These are phyloP conservation scores for Halictus quadricinctus DNA, from an alignment of 2,888 invertebrate genomes.

Conservation along the genomic window DNA sequence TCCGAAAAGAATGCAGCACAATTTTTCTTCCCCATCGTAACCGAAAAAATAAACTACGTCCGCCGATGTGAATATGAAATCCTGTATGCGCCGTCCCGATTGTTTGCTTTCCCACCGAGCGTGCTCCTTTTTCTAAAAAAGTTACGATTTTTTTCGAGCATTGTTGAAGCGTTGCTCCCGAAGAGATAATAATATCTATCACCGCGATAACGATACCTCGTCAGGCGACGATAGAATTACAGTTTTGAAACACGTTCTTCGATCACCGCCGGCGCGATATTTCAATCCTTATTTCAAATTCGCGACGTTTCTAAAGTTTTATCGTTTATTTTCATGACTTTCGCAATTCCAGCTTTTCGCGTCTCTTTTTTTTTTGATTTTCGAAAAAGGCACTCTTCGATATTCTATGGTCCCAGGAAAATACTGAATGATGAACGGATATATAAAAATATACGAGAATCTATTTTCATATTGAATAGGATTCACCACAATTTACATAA, in stretches of 20 bases:
- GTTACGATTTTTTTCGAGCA: background rate
- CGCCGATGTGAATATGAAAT: slow-evolving; percentile 3
- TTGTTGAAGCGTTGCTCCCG: background rate
- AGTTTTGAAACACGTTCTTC: background rate
- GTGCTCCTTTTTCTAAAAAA: background rate
- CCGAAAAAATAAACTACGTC: slow-evolving; percentile 3
- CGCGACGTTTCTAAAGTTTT: background rate
- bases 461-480: background rate
- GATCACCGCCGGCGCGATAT: background rate
- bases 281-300: background rate
- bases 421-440: background rate
- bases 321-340: background rate
- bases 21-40: background rate
- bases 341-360: background rate
- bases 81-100: background rate
- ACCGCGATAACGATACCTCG: background rate
- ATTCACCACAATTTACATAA: background rate
- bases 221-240: background rate
- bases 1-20: background rate
- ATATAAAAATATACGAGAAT: background rate
- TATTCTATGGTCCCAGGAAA: background rate
- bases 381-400: background rate
- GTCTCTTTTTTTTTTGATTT: background rate
- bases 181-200: slow-evolving; percentile 39
- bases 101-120: background rate